Base-by-base conservation (phyloP, 2,113 vertebrate species). In the Notothenia rossii region DNA sequence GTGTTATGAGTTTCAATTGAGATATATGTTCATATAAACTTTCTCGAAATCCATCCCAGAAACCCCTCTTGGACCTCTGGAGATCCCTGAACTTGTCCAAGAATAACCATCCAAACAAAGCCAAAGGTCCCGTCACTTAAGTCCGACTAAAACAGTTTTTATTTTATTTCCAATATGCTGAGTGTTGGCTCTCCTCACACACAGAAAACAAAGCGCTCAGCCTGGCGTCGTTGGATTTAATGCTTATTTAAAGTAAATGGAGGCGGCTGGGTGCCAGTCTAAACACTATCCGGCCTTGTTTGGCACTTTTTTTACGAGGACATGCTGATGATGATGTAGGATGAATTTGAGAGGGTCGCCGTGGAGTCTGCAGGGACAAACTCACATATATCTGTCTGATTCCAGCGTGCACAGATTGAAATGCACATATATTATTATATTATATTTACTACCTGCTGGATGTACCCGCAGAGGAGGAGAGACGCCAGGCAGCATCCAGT, bases 181-280 rank as follows among this genome's bases (percentile, higher is more conserved):
- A 63, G 25, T 0, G 25, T 50, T 14, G 74, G 10, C 46, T 64
- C 54, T 45, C 10, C 49, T 68, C 74, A 77, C 76, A 13, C 59
- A 3, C 40, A 58, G 75, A 56, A 55, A 51, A 50, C 46, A 13
- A 59, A 61, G 46, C 29, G 61, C 71, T 82, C 67, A 59, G 73
- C 65, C 69, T 88, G 91, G 91, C 89, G 86, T 92, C 91, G 0
- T 53, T 86, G 86, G 89, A 93, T 92, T 92, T 91, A 93, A 91
- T 75, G 92, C 89, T 89, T 93, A 93, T 92, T 93, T 93, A 93
- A 87, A 92, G 86, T 80, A 75, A 82, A 63, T 59, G 89, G 77
- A 85, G 87, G 81, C 78, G 22, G 55, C 76, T 2, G 45, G 0
- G 75, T 77, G 83, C 86, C 91, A 92, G 91, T 92, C 91, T 93